Base-by-base conservation (phyloP, 2,888 invertebrate genomes). In the Glaucopsyche alexis region DNA sequence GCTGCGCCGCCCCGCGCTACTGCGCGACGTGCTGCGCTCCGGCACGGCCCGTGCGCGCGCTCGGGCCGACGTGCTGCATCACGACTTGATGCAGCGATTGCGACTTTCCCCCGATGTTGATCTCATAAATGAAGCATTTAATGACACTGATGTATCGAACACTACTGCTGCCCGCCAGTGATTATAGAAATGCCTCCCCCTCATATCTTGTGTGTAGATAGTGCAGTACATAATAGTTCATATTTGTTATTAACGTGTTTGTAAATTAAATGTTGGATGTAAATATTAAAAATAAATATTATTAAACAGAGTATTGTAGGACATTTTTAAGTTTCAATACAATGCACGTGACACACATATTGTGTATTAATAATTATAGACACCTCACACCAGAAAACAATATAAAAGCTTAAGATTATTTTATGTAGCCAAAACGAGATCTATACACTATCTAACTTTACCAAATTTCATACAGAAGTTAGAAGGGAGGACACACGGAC, bases 1-100 rank as follows among this genome's bases (percentile, higher is more conserved):
- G 76, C 83, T 95, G 74, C 84, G 89, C 19, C 95, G 96, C 75
- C 94, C 94, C 66, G 90, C 87, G 19, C 95, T 96, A 49, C 79
- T 80, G 80, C 78, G 80, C 76, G 81, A 93, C 72, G 86, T 96
- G 73, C 87, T 98, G 71, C 89, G 94, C n/a, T 83, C 87, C 76
- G 97, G 97, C 0, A 91, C 94, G 2, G 94, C 93, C 55, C 94
- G 90, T 80, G 97, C 97, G 0, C 89, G 91, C 9, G 83, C 82
- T 40, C 92, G 95, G 72, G 97, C 97, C 19, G 93, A 93, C 76
- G 79, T 82, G 38, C 96, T 95, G 49, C 38, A 64, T 55, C 19
- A 49, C 19, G 69, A 69, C 11, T 14, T 69, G 47, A 14, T 47
- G 69, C 29, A 49, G 14, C 69, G 11, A 14, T 14, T 69, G 96